phyloP scores from a whole-genome alignment of 2,113 vertebrate species.

The Trogon melanurus region DNA sequence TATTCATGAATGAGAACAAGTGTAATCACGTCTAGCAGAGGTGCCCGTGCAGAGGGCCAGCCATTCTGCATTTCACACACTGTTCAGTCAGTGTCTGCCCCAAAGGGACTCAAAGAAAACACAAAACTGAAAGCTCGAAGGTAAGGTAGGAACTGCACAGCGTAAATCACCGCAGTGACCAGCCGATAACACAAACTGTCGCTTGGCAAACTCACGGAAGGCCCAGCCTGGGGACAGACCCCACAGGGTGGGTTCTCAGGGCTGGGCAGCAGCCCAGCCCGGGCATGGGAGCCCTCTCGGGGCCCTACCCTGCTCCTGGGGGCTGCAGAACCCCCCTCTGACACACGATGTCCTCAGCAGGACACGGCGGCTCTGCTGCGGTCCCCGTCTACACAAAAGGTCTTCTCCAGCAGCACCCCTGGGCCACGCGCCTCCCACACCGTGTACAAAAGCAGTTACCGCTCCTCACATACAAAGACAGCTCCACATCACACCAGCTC shows the following conservation, averaged over 20 bases:
- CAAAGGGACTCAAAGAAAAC: neutral
- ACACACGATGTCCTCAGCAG: too few relatives aligned
- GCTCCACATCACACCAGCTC: neutral
- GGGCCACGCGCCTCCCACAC: neutral
- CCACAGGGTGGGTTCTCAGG: neutral
- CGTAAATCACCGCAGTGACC: neutral
- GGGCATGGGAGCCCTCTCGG: accelerated
- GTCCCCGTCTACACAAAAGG: accelerated
- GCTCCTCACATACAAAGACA: neutral
- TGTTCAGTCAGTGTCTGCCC: neutral
- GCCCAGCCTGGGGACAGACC: neutral
- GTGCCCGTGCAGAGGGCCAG: neutral
- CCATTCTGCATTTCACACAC: neutral
- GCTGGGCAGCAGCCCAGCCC: neutral
- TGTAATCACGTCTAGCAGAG: accelerated
- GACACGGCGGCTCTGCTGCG: neutral
- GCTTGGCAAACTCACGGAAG: neutral
- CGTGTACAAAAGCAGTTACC: accelerated
- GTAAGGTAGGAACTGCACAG: neutral
- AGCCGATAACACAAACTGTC: too few relatives aligned
- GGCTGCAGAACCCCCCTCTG: too few relatives aligned
- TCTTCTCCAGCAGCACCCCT: neutral
- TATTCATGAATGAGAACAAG: neutral
- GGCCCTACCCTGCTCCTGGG: too few relatives aligned
- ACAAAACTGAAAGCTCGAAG: neutral